Base-by-base conservation (phyloP, 2,797 vertebrate species). In the Champsocephalus esox region DNA sequence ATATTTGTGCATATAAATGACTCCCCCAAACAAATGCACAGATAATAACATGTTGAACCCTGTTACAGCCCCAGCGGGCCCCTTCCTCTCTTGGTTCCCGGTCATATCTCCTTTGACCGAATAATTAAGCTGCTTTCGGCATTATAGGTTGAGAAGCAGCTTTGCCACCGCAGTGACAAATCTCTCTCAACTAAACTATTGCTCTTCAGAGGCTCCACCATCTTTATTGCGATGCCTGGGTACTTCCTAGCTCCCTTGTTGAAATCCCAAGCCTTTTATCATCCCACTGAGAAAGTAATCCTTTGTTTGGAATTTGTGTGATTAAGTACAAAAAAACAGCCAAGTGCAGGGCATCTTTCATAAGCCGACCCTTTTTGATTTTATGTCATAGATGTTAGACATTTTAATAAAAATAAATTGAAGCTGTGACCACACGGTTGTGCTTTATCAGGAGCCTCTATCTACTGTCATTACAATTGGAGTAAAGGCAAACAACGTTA, bases 121-220 rank as follows among this genome's bases (percentile, higher is more conserved):
- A 80, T 89, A 90, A 93, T 93, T 87, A 93, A 91, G 84, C 88
- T 84, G 85, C 91, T 91, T 89, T 71, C 66, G 52, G 69, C 63
- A 41, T 91, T 89, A 79, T 64, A 81, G 79, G 66, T 83, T 84
- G 59, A 80, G 79, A 82, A 85, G 84, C 85, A 86, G 88, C 79
- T 92, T 90, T 87, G 61, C 60, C 67, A 54, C 75, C 79, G 61
- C 63, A 24, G 17, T 28, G 64, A 85, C 69, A 88, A 92, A 91
- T 88, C 82, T 90, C 61, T 75, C 83, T 81, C 70, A 80, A 60
- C 79, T 61, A 58, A 83, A 79, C 48, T 24, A 14, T 51, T 19
- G 38, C 67, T 83, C 60, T 83, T 19, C 21, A 19, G 46, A 66
- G 19, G 46, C 58, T 4, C 67, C 5, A 13, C 60, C 5, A 41